Evolutionary conservation across 2,113 vertebrate genomes (phyloP), one percentile per base, ranked within the genome.

Genomic region (Jacana jacana): DNA sequence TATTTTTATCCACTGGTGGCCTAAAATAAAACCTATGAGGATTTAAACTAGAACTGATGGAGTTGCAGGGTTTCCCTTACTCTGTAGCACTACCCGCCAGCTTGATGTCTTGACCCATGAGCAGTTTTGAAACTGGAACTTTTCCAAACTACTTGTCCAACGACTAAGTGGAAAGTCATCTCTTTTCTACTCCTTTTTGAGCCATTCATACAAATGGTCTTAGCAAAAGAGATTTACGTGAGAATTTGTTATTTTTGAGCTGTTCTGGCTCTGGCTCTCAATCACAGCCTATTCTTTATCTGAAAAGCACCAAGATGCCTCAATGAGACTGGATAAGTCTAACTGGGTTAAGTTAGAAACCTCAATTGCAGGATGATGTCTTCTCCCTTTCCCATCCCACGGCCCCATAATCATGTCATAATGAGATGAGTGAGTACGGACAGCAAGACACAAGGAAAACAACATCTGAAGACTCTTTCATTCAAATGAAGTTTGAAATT

Each of bases 401-500:
- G n/a, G n/a, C 4, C 13, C 25, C 40, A 2, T 10, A 35, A 22
- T 18, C 2, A 1, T 30, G 12, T 70, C 49, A 76, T 27, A 35
- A 18, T 23, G 18, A 78, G 16, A 60, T 20, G 30, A 84, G 48
- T 31, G 31, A 79, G 48, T 46, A 60, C 4, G 11, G 31, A 33
- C 0, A 0, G 2, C 33, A 72, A 10, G 37, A 65, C n/a, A 52
- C 5, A 46, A 77, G 20, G 5, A 76, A 91, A 75, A 63, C 7
- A 35, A 33, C 6, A 51, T 35, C n/a, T 8, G 8, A 80, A 80
- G 11, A 51, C 18, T 73, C 23, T 51, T 84, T 78, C 37, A 35
- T 93, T 89, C n/a, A 86, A 82, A 86, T 70, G 11, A 71, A 81
- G 9, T 86, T 95, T 54, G 23, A 46, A 76, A 86, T 60, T 80